Evolutionary conservation across 1,140 invertebrate genomes (phyloP).

Genomic region (Heliconius eleuchia): DNA sequence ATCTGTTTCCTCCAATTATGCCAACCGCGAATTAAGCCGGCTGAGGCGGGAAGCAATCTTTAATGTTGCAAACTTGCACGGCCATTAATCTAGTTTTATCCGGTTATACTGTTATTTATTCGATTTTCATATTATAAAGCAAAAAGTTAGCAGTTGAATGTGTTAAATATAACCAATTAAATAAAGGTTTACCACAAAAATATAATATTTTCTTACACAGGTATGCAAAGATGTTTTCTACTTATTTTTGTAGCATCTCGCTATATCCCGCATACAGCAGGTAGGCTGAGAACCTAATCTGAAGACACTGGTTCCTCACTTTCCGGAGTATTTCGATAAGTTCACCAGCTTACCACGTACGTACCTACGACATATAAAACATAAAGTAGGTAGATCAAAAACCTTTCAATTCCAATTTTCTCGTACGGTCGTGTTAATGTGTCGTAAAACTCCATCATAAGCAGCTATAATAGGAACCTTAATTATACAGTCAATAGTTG

Average conservation of each 20-base stretch:
- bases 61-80: slow-evolving; percentile 42
- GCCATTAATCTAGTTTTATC: slow-evolving; percentile 41
- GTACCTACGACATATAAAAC: neutral
- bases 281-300: too few species aligned
- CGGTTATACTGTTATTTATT: slow-evolving; percentile 40
- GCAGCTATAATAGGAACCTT: slow-evolving; percentile 45
- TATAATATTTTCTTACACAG: neutral
- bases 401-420: slow-evolving; percentile 34
- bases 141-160: neutral
- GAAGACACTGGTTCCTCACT: too few species aligned
- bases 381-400: slow-evolving; percentile 19
- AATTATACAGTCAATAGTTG: slow-evolving; percentile 39
- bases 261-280: too few species aligned
- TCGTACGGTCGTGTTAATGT: slow-evolving; percentile 49
- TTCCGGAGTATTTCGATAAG: too few species aligned
- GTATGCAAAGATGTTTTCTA: too few species aligned
- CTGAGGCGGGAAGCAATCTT: slow-evolving; percentile 39
- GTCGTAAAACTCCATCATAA: slow-evolving; percentile 49
- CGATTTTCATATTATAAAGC: slow-evolving; percentile 25
- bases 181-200: neutral
- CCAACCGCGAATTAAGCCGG: slow-evolving; percentile 35
- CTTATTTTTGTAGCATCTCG: too few species aligned
- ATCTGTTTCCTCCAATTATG: slow-evolving; percentile 54
- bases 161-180: neutral
- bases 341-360: neutral